Evolutionary conservation across 2,797 vertebrate species (phyloP), one percentile per base, ranked within the genome.

Genomic region (Myotis planiceps): DNA sequence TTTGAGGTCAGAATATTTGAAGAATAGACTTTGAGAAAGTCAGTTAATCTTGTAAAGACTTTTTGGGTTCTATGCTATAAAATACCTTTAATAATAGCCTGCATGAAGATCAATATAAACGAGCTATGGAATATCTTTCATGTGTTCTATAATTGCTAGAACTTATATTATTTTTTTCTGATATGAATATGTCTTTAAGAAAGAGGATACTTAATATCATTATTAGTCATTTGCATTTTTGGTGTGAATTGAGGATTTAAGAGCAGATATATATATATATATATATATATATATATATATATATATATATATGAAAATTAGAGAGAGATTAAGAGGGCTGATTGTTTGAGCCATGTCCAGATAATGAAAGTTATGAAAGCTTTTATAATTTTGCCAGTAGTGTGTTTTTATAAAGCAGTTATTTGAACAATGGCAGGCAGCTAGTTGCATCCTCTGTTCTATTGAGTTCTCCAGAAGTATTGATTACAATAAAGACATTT

Each of bases 241-340:
- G 65, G 25, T 65, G 32, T 95, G 71, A 90, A 63, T 53, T 83
- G 49, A 81, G 65, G 18, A 92, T n/a, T 80, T 95, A 96, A 71
- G 66, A 88, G 7, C 23, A 74, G 45, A 47, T 53, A n/a, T 49
- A 75, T 29, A 10, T 37, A 32, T 3, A 29, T 32, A 32, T 29
- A 42, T 42, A 9, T 39, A 39, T 39, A 37, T n/a, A n/a, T n/a
- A n/a, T n/a, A 47, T 53, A n/a, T 49, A 75, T 29, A 10, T 37
- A 32, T 3, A 29, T 32, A 32, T 29, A 42, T 42, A 9, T n/a
- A 71, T 60, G 34, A 66, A 94, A 58, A 81, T 23, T 42, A 66
- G 60, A 69, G 14, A 60, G 9, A 60, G n/a, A 63, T 37, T 71
- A 51, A 88, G 42, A 27, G 51, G 32, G 5, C 29, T 42, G 29